Percentiles rank a stretch among this genome's conserved stretches.
Conservation (phyloP, 1,140 invertebrate species). For the Glossosoma conforme region DNA sequence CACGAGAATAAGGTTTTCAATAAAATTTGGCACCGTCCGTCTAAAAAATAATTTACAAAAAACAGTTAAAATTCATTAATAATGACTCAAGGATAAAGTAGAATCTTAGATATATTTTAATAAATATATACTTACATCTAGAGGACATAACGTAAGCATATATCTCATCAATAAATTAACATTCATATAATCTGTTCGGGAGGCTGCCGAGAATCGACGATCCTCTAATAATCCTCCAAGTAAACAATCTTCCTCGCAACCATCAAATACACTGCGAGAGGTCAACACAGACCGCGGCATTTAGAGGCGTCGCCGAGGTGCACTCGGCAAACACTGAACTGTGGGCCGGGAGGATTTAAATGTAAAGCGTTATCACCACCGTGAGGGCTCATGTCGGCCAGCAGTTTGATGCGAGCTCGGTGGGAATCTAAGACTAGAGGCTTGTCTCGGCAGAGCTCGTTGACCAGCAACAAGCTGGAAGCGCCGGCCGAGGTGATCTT, state of each 20-base stretch:
- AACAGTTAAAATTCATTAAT: constrained; percentile 7
- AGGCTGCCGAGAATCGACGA: not conserved
- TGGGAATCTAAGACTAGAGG: constrained; percentile 27
- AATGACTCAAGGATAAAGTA: constrained; percentile 18
- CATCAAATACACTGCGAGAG: not conserved
- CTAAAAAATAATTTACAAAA: constrained; percentile 17
- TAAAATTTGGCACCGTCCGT: constrained; percentile 29
- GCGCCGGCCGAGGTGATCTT: constrained; percentile 29
- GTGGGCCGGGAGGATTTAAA: constrained; percentile 12
- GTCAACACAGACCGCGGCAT: constrained; percentile 57
- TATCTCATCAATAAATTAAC: constrained; percentile 19
- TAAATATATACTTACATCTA: constrained; percentile 22
- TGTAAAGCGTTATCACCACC: constrained; percentile 6
- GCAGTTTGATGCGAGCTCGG: constrained; percentile 23
- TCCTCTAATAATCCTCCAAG: not conserved
- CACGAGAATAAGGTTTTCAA: constrained; percentile 14
- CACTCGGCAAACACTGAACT: constrained; percentile 45
- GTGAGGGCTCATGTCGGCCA: constrained; percentile 23
- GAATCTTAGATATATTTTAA: constrained; percentile 13
- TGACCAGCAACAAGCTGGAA: constrained; percentile 28
- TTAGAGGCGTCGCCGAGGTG: constrained; percentile 54
- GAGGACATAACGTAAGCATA: constrained; percentile 26
- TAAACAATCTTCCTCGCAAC: not conserved
- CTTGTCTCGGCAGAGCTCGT: constrained; percentile 28
- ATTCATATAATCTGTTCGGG: not conserved